Conservation (phyloP, 2,797 vertebrate genomes). For the Trichosurus vulpecula region DNA sequence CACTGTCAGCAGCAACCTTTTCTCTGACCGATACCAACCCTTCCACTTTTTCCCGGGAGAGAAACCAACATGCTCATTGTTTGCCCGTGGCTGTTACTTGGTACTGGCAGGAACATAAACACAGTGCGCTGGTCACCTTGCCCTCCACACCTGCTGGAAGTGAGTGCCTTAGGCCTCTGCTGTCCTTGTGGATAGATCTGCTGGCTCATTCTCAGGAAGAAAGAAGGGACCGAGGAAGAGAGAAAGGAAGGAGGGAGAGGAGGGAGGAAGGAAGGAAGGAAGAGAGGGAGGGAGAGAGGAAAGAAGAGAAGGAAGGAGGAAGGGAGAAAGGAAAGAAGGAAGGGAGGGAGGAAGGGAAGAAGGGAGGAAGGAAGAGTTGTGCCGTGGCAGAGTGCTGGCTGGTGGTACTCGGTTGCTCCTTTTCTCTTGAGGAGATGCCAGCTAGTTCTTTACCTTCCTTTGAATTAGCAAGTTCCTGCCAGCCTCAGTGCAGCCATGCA, state of each 20-base stretch:
- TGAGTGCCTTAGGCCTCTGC: background rate
- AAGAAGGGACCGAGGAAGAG: background rate
- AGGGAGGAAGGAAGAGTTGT: background rate
- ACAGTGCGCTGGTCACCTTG: background rate
- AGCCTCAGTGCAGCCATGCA: background rate
- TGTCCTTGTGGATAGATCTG: background rate
- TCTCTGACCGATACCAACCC: background rate
- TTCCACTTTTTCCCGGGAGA: background rate
- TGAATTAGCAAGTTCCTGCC: background rate
- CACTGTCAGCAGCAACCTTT: background rate
- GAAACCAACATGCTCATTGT: background rate
- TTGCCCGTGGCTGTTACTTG: background rate
- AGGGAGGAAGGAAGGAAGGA: background rate
- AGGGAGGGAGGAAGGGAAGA: too few species aligned
- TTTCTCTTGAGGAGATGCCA: background rate
- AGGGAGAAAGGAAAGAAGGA: too few species aligned
- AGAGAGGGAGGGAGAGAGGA: rapidly evolving
- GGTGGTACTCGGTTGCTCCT: background rate
- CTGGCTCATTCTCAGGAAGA: background rate
- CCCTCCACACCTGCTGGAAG: background rate
- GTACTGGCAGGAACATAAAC: background rate
- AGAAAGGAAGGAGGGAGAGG: background rate
- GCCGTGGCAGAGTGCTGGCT: background rate
- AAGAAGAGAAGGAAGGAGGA: too few species aligned
- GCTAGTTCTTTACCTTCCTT: background rate